phyloP scores from a whole-genome alignment of 1,140 invertebrate species.

The Anagrus nilaparvatae region DNA sequence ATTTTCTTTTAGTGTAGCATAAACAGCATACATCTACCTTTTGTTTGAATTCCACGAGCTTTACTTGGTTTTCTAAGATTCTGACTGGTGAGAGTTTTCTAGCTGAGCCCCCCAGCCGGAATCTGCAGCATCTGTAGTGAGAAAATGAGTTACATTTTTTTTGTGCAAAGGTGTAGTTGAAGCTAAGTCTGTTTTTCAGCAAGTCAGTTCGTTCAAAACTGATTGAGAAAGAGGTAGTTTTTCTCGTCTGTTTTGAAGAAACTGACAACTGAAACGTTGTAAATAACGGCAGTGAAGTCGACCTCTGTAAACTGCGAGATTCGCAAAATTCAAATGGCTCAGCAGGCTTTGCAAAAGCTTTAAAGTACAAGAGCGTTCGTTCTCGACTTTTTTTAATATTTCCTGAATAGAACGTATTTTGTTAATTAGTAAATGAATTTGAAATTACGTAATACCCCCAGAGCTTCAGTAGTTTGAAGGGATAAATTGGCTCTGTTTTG shows the following conservation, averaged over 20 bases:
- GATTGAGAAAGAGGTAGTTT: background rate
- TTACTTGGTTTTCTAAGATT: conserved; percentile 13
- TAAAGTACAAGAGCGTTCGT: conserved; percentile 5
- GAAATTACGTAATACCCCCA: conserved; percentile 16
- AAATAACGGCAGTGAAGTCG: conserved; percentile 16
- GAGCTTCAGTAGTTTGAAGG: conserved; percentile 12
- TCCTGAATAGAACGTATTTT: conserved; percentile 5
- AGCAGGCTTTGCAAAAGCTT: conserved; percentile 11
- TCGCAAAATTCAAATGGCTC: conserved; percentile 16
- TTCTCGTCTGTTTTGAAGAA: conserved; percentile 11
- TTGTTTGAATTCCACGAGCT: conserved; percentile 19
- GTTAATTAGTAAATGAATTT: conserved; percentile 9
- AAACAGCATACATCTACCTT: conserved; percentile 19
- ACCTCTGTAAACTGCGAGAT: conserved; percentile 13
- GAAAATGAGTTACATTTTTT: conserved; percentile 7
- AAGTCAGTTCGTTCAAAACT: conserved; percentile 10
- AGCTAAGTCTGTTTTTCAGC: conserved; percentile 6
- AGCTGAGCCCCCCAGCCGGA: conserved; percentile 19
- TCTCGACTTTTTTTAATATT: background rate
- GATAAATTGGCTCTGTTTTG: conserved; percentile 19
- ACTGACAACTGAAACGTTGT: conserved; percentile 8
- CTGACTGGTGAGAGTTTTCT: conserved; percentile 11
- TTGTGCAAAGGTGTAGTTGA: conserved; percentile 9
- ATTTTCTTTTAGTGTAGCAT: conserved; percentile 11
- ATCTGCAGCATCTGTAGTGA: conserved; percentile 18